Conservation (phyloP, 2,113 vertebrate genomes). For the Syrrhaptes paradoxus region DNA sequence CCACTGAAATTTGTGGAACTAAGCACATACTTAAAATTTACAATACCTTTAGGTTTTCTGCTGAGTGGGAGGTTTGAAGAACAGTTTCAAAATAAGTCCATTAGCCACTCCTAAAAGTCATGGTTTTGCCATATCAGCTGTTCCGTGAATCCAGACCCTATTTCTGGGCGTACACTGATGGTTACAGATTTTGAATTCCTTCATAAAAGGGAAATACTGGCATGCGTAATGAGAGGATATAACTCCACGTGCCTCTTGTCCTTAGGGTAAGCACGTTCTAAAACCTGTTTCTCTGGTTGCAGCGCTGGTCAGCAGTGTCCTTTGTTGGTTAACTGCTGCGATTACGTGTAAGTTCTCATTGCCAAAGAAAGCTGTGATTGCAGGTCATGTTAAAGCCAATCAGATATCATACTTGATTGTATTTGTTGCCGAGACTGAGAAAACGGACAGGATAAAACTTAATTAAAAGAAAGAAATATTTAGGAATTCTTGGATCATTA, state of each 20-base stretch:
- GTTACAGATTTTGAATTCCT: not conserved
- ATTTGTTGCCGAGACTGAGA: not conserved
- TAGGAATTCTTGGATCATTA: not conserved
- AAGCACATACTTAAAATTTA: not conserved
- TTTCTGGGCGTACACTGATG: not conserved
- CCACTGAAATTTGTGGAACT: not conserved
- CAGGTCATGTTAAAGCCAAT: not conserved
- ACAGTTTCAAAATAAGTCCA: not conserved
- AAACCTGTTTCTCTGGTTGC: not conserved
- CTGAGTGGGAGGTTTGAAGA: not conserved
- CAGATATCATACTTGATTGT: not conserved
- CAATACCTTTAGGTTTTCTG: not conserved
- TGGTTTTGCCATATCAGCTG: not conserved
- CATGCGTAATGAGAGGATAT: not conserved
- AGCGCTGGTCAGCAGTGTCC: slow-evolving; percentile 12
- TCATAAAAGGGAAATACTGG: not conserved
- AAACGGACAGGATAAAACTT: not conserved
- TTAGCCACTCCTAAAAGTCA: not conserved
- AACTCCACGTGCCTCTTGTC: slow-evolving; percentile 31
- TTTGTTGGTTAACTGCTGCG: slow-evolving; percentile 26
- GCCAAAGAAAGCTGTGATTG: slow-evolving; percentile 57
- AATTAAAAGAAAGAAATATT: not conserved
- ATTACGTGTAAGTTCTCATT: not conserved
- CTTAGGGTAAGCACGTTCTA: slow-evolving; percentile 23
- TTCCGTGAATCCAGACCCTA: slow-evolving; percentile 46